Evolutionary conservation across 1,140 invertebrate genomes (phyloP).

Genomic region (Heliconius himera): DNA sequence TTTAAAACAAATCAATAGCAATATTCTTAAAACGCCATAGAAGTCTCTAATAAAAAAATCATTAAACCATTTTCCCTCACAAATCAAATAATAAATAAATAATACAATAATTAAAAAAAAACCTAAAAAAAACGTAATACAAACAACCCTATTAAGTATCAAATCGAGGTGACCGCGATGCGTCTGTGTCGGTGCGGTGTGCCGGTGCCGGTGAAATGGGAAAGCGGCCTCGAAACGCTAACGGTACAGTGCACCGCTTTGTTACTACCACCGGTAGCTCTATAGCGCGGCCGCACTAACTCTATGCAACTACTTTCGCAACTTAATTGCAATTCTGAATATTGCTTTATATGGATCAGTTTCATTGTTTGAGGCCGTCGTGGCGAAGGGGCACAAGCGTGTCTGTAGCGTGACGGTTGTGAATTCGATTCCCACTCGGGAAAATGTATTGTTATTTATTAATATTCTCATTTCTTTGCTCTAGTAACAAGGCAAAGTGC

Average conservation of each 20-base stretch:
- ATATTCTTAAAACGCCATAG: no score
- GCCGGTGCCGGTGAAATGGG: conserved; percentile 45
- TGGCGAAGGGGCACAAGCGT: no score
- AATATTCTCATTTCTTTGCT: background rate
- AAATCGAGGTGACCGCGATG: conserved; percentile 51
- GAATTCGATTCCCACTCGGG: background rate
- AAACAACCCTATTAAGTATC: conserved; percentile 17
- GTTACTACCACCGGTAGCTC: background rate
- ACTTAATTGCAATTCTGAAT: conserved; percentile 16
- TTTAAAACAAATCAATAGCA: no score
- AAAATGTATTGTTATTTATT: background rate
- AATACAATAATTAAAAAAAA: background rate
- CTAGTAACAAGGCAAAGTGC: background rate
- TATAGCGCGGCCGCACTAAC: conserved; percentile 18
- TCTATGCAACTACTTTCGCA: conserved; percentile 41
- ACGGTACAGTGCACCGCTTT: conserved; percentile 47
- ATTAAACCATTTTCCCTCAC: background rate
- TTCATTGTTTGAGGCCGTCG: no score
- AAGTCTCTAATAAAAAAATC: no score
- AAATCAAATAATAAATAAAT: background rate
- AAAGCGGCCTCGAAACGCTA: conserved; percentile 47
- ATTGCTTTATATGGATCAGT: background rate
- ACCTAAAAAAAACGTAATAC: background rate
- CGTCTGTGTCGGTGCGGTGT: conserved; percentile 20
- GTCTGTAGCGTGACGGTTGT: background rate